phyloP scores from a whole-genome alignment of 1,140 invertebrate genomes.

The Acromyrmex echinatior region DNA sequence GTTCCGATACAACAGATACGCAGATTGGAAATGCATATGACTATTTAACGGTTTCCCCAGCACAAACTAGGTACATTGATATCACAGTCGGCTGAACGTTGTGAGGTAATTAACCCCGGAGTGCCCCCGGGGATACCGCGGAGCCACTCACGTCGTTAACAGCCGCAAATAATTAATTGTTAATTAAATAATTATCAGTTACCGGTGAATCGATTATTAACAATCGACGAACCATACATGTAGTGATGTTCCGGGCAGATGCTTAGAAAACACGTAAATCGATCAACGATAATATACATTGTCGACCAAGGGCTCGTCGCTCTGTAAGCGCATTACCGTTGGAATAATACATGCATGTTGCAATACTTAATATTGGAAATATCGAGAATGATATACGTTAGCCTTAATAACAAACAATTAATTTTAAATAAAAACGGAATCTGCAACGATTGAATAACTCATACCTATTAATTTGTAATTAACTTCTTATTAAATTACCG shows the following conservation, averaged over 20 bases:
- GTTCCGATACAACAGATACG: conserved; percentile 52
- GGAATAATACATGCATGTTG: neutral
- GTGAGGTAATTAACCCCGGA: conserved; percentile 57
- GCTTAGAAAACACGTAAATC: conserved; percentile 53
- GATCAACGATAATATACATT: conserved; percentile 15
- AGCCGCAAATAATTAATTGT: conserved; percentile 64
- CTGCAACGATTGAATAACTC: neutral
- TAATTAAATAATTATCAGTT: conserved; percentile 66
- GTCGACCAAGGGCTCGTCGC: neutral
- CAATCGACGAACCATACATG: conserved; percentile 45
- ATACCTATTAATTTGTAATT: neutral
- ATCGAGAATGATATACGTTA: neutral
- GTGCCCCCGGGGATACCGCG: conserved; percentile 52
- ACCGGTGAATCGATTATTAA: conserved; percentile 57
- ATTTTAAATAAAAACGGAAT: neutral
- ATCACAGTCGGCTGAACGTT: conserved; percentile 58
- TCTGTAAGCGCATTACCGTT: conserved; percentile 20
- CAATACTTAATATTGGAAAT: neutral
- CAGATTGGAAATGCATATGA: conserved; percentile 57
- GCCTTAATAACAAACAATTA: neutral
- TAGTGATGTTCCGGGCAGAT: conserved; percentile 47
- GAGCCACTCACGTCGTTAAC: conserved; percentile 60
- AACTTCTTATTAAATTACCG: neutral
- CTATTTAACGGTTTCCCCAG: conserved; percentile 56
- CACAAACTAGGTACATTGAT: conserved; percentile 52